Evolutionary conservation across 2,888 invertebrate species (phyloP).

Genomic region (Phrixothrix hirtus): DNA sequence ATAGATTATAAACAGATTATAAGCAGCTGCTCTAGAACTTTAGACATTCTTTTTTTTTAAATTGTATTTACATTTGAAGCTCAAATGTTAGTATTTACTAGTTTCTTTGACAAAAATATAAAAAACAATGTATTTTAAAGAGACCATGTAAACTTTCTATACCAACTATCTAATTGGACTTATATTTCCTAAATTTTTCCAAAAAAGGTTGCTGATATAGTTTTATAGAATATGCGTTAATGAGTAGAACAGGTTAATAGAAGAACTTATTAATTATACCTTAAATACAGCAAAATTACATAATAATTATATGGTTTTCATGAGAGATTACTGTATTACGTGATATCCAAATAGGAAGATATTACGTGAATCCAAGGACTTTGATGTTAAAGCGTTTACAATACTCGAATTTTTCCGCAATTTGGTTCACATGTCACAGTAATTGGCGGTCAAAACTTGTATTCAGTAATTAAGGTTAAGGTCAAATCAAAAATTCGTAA

Average conservation of each 20-base stretch:
- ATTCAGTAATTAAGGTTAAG: conserved; percentile 23
- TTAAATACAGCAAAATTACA: conserved; percentile 23
- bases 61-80: too few species aligned
- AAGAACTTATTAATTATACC: conserved; percentile 27
- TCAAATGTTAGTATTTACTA: too few species aligned
- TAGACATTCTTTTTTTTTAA: too few species aligned
- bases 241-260: conserved; percentile 8
- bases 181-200: not conserved
- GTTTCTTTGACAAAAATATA: too few species aligned
- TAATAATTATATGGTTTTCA: conserved; percentile 29
- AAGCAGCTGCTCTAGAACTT: too few species aligned
- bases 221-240: not conserved
- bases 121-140: too few species aligned
- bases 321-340: conserved; percentile 29
- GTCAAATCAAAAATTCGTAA: conserved; percentile 4
- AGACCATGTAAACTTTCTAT: too few species aligned
- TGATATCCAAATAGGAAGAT: conserved; percentile 30
- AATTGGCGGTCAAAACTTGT: conserved; percentile 14
- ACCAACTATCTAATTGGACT: too few species aligned
- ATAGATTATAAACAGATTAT: too few species aligned
- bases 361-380: conserved; percentile 28
- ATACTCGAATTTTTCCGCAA: conserved; percentile 20
- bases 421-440: conserved; percentile 20
- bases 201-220: not conserved
- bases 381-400: conserved; percentile 21